Base-by-base conservation (phyloP, 92 coral and sea anemone species). In the Parazoanthus swiftii region DNA sequence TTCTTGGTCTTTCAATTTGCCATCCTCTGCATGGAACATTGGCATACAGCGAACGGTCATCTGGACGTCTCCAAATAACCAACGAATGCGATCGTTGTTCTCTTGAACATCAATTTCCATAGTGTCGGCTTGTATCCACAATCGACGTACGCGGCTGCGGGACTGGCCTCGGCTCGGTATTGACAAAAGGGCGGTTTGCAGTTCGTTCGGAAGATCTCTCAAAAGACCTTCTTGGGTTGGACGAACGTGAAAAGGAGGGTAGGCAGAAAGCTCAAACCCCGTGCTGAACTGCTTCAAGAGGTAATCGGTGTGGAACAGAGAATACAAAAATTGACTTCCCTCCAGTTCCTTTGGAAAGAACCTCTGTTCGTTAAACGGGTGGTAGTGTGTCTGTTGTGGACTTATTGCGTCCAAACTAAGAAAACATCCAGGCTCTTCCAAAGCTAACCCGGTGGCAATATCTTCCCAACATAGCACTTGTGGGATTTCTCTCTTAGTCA, bases 261-360 rank as follows among this genome's bases (percentile, higher is more conserved):
- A 59, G 20, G 81, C 63, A 39, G 84, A 82, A 88, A 88, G 68
- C 83, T 88, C 91, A 71, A 72, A 44, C 29, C 91, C 91, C 35
- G 86, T 89, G 82, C 91, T 89, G 38, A 89, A 81, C 76, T 89
- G 91, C 88, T 89, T 89, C 33, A 89, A 88, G 21, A 89, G 81
- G 80, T 89, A 89, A 81, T 89, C 91, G 48, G 91, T 89, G 88
- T 89, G 91, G 81, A 89, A 81, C 81, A 89, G 23, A 42, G 91
- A 79, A 36, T 54, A 72, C 6, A 89, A 37, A 16, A 89, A 78
- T 71, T 84, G 80, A 39, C 81, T 89, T 68, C 87, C 91, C 42
- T 89, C 81, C 75, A 89, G 80, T 43, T 82, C 81, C 56, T 81
- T 44, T 25, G 90, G 90, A 29, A 0, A 25, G 43, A 50, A 88